Evolutionary conservation across 2,113 vertebrate species (phyloP).

Genomic region (Chaenocephalus aceratus): DNA sequence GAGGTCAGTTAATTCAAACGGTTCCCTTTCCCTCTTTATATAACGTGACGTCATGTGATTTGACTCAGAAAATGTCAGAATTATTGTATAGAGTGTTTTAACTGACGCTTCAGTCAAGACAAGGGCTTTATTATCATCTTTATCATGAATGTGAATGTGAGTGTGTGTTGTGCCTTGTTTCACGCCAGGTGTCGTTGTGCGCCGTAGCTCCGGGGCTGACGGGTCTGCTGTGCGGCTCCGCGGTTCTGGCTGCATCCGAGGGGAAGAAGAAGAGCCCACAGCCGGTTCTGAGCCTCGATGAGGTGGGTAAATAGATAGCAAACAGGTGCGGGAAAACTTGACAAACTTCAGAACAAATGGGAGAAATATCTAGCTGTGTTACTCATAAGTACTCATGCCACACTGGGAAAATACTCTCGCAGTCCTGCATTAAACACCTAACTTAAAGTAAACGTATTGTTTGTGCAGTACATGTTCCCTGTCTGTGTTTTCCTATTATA

Average conservation of each 20-base stretch:
- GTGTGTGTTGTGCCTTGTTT: neutral
- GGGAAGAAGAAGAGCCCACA: constrained; percentile 80
- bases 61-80: accelerated
- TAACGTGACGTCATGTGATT: neutral
- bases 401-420: neutral
- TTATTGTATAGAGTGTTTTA: no score
- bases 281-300: constrained; percentile 83
- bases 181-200: constrained; percentile 84
- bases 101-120: neutral
- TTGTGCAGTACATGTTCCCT: neutral
- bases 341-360: no score
- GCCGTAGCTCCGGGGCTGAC: constrained; percentile 81
- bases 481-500: no score
- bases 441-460: neutral
- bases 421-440: neutral
- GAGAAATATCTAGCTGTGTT: no score
- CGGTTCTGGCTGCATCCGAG: constrained; percentile 85
- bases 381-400: no score
- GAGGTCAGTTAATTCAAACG: neutral
- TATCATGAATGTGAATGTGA: no score
- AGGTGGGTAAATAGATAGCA: constrained; percentile 79
- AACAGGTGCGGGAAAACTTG: no score
- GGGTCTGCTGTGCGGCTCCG: constrained; percentile 79
- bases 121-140: neutral
- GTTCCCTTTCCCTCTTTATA: neutral